Conservation (phyloP, 2,113 vertebrate genomes). For the Lepisosteus oculatus region DNA sequence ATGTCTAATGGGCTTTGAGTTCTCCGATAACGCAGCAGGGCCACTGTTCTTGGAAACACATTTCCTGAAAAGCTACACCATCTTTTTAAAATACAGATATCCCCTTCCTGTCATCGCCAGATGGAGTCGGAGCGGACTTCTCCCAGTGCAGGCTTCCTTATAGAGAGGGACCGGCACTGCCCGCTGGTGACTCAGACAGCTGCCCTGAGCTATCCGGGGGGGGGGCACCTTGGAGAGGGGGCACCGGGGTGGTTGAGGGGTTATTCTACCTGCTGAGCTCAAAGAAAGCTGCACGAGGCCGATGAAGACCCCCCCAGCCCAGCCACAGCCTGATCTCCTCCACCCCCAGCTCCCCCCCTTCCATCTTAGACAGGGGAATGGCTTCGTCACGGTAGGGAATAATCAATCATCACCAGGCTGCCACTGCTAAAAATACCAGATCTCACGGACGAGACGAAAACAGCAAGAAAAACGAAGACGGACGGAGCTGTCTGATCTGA, state of each 20-base stretch:
- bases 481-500: too few relatives aligned
- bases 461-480: too few relatives aligned
- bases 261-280: not conserved
- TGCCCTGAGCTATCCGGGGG: not conserved
- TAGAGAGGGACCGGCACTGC: not conserved
- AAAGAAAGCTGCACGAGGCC: not conserved
- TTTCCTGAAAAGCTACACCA: conserved; percentile 5
- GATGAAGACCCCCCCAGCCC: not conserved
- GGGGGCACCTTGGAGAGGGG: not conserved
- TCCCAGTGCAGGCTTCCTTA: not conserved
- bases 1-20: not conserved
- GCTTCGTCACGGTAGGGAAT: too few relatives aligned
- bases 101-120: conserved; percentile 1
- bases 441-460: too few relatives aligned
- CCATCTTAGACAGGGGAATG: too few relatives aligned
- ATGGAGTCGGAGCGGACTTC: not conserved
- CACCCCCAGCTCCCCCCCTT: too few relatives aligned
- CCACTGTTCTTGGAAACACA: conserved; percentile 11
- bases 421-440: too few relatives aligned
- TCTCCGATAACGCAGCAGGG: not conserved
- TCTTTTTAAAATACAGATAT: conserved; percentile 18
- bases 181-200: not conserved
- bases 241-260: not conserved
- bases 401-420: too few relatives aligned
- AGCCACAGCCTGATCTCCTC: not conserved